Evolutionary conservation across 37 sponge, comb jelly and placozoan species (phyloP).

Genomic region (Crambe crambe): DNA sequence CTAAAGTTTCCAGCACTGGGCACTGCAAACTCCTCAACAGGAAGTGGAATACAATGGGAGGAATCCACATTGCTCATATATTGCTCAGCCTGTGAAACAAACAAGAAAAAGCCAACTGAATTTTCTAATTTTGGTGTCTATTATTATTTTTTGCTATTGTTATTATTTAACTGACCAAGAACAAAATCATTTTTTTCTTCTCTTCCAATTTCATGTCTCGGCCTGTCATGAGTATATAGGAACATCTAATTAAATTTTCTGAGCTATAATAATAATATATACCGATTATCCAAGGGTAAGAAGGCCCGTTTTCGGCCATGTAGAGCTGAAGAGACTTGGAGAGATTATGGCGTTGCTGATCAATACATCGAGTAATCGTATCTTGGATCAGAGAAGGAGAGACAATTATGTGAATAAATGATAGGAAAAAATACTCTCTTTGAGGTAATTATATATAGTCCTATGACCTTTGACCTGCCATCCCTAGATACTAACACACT

Average conservation of each 20-base stretch:
- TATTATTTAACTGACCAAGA: constrained; percentile 58
- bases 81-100: constrained; percentile 52
- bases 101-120: neutral
- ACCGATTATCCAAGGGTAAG: constrained; percentile 67
- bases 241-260: too few species aligned
- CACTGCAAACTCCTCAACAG: constrained; percentile 30
- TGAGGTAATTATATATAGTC: too few species aligned
- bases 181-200: constrained; percentile 50
- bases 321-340: constrained; percentile 16
- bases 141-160: constrained; percentile 11
- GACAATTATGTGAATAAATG: neutral
- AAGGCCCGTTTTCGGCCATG: constrained; percentile 39
- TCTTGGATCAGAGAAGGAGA: neutral
- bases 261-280: too few species aligned
- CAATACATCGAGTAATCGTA: neutral
- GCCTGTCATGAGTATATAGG: too few species aligned
- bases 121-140: too few species aligned
- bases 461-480: too few species aligned
- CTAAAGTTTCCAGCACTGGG: constrained; percentile 30
- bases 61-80: constrained; percentile 54
- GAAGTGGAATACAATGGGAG: constrained; percentile 51
- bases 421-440: too few species aligned
- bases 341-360: neutral
- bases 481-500: too few species aligned
- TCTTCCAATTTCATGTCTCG: constrained; percentile 30